Conservation (phyloP, 1,140 invertebrate genomes). For the Drosophila athabasca region DNA sequence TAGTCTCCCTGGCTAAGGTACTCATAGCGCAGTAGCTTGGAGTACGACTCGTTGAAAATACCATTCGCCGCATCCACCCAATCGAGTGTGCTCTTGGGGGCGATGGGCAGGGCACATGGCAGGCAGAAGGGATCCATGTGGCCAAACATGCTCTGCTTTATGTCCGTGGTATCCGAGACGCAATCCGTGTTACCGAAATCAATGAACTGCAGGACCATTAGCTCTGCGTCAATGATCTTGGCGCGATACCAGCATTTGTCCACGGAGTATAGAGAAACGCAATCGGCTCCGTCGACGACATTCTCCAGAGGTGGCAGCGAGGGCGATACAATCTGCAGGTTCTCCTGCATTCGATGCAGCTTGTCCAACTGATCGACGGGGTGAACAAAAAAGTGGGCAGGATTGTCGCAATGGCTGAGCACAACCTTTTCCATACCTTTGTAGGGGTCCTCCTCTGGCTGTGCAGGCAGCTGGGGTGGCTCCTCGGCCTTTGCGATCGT, state of each 20-base stretch:
- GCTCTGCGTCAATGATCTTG: conserved; percentile 89
- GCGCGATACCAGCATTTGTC: conserved; percentile 92
- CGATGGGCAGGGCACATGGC: conserved; percentile 87
- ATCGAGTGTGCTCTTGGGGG: conserved; percentile 86
- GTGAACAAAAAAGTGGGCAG: conserved; percentile 88
- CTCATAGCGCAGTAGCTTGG: conserved; percentile 79
- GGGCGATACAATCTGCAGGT: conserved; percentile 85
- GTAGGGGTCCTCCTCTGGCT: conserved; percentile 63
- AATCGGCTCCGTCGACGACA: conserved; percentile 87
- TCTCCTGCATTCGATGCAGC: conserved; percentile 85
- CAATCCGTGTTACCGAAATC: conserved; percentile 93
- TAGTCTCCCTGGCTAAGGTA: conserved; percentile 84
- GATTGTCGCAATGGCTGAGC: conserved; percentile 87
- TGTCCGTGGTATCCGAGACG: conserved; percentile 85
- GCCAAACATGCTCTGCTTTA: conserved; percentile 86
- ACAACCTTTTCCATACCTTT: conserved; percentile 84
- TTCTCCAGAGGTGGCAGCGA: conserved; percentile 84
- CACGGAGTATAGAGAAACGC: conserved; percentile 89
- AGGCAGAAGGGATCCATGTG: conserved; percentile 85
- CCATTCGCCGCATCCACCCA: conserved; percentile 87
- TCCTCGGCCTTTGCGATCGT: neutral
- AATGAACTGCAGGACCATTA: conserved; percentile 90
- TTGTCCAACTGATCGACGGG: conserved; percentile 84
- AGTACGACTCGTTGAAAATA: conserved; percentile 85
- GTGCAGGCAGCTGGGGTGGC: conserved; percentile 1